Evolutionary conservation across 2,113 vertebrate genomes (phyloP).

Genomic region (Falco punctatus): DNA sequence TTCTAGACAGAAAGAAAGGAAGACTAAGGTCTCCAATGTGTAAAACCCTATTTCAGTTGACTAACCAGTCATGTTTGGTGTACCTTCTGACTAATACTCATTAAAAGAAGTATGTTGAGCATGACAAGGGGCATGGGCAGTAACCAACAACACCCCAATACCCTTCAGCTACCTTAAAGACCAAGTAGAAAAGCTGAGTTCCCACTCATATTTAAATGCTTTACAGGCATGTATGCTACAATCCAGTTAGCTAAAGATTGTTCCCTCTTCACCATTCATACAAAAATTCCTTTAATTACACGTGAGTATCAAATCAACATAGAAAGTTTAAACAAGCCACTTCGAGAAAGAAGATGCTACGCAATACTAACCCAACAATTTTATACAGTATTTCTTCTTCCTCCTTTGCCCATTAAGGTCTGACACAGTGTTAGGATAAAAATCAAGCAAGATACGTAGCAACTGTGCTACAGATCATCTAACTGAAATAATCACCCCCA

Average conservation of each 20-base stretch:
- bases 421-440: not conserved
- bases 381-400: not conserved
- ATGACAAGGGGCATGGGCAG: not conserved
- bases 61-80: not conserved
- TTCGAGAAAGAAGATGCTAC: not conserved
- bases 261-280: not conserved
- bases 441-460: not conserved
- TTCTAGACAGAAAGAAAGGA: not conserved
- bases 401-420: not conserved
- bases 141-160: not conserved
- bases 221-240: not conserved
- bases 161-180: not conserved
- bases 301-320: not conserved
- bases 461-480: not conserved
- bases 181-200: not conserved
- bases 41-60: not conserved
- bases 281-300: not conserved
- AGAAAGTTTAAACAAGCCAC: not conserved
- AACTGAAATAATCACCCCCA: not conserved
- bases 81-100: not conserved
- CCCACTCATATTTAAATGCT: fast-evolving
- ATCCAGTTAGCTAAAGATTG: not conserved
- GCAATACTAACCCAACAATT: not conserved
- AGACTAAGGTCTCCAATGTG: not conserved
- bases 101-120: not conserved